Percentiles rank a stretch among this genome's conserved stretches.
Conservation (phyloP, 2,113 vertebrate genomes). For the Catagonus wagneri region DNA sequence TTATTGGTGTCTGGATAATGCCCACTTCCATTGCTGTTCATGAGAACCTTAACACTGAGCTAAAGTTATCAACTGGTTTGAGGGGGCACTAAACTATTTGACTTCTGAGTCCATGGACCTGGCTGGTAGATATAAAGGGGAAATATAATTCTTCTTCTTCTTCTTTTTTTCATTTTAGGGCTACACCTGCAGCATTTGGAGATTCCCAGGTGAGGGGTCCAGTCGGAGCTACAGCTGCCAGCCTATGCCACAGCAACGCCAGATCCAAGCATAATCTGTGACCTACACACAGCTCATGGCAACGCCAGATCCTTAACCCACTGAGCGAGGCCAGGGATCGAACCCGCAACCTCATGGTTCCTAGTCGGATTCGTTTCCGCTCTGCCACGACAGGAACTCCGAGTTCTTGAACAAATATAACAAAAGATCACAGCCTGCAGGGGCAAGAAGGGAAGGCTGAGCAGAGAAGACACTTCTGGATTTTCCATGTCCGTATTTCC, state of each 20-base stretch:
- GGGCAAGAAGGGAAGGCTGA: neutral
- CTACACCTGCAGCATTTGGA: too few species aligned
- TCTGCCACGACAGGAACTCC: too few species aligned
- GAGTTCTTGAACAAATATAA: neutral
- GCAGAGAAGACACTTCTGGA: neutral
- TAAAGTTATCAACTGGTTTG: neutral
- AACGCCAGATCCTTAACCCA: too few species aligned
- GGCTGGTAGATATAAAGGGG: neutral
- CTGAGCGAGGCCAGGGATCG: too few species aligned
- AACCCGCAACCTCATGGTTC: too few species aligned
- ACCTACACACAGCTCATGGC: too few species aligned
- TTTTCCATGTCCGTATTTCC: neutral
- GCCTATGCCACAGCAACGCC: too few species aligned
- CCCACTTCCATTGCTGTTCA: neutral
- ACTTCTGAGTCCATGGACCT: conserved; percentile 25
- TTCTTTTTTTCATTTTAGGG: too few species aligned
- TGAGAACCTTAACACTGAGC: neutral
- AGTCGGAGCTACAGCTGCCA: too few species aligned
- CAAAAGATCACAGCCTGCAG: neutral
- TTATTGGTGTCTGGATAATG: neutral
- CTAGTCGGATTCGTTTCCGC: too few species aligned
- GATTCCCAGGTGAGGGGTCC: too few species aligned
- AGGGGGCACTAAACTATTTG: neutral
- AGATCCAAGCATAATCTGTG: too few species aligned
- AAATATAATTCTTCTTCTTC: neutral